Evolutionary conservation across 2,888 invertebrate genomes (phyloP).

Genomic region (Neelides folsomi): DNA sequence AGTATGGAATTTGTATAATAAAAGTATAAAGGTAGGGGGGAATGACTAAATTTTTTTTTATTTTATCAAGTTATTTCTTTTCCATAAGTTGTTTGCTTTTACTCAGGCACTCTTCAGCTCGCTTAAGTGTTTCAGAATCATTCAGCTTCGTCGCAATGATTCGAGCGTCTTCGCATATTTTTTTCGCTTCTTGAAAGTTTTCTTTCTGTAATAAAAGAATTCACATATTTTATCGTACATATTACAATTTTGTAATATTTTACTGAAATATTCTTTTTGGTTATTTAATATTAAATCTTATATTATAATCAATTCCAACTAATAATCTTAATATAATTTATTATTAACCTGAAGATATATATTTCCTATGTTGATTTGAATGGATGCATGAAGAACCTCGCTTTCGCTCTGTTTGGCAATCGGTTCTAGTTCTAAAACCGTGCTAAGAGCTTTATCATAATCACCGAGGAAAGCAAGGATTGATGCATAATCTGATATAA

Average conservation of each 20-base stretch:
- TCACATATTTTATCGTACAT: too few relatives aligned
- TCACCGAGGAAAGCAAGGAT: constrained; percentile 26
- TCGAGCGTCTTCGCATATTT: constrained; percentile 26
- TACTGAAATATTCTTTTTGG: too few relatives aligned
- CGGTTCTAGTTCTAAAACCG: constrained; percentile 19
- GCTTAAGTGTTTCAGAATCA: constrained; percentile 20
- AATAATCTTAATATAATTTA: neutral
- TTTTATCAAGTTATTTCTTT: neutral
- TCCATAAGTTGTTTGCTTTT: neutral
- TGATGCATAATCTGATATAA: constrained; percentile 14
- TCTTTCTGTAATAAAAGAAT: constrained; percentile 21
- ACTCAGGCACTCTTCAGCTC: constrained; percentile 27
- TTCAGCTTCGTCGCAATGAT: constrained; percentile 18
- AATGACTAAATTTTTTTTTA: too few relatives aligned
- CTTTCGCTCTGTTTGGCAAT: constrained; percentile 24
- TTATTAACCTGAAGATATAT: constrained; percentile 23
- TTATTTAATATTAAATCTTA: too few relatives aligned
- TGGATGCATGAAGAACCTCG: constrained; percentile 19
- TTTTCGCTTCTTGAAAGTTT: constrained; percentile 25
- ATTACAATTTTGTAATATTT: neutral
- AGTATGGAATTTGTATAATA: too few relatives aligned
- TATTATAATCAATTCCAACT: too few relatives aligned
- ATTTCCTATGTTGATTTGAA: constrained; percentile 28
- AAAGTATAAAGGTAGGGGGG: too few relatives aligned
- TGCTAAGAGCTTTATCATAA: constrained; percentile 23